phyloP scores from a whole-genome alignment of 2,888 invertebrate genomes.

The Andrena bucephala region DNA sequence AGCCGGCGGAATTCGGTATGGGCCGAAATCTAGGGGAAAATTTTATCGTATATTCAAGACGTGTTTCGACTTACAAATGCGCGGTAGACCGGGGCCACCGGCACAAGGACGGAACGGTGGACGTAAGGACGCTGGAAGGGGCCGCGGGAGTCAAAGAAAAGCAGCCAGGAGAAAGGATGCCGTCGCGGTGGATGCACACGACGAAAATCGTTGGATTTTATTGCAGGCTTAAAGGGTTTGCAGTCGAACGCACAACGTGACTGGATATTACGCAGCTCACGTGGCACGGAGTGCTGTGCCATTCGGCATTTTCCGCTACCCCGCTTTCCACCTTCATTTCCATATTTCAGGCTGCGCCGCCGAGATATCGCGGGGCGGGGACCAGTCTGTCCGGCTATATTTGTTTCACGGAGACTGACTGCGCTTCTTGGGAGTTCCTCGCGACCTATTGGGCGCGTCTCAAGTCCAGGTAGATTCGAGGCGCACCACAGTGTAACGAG shows the following conservation, averaged over 20 bases:
- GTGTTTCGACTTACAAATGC: slow-evolving; percentile 80
- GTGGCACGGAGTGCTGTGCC: slow-evolving; percentile 34
- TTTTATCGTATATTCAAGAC: slow-evolving; percentile 83
- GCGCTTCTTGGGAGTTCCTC: background rate
- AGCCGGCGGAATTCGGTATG: slow-evolving; percentile 46
- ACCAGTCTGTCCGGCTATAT: background rate
- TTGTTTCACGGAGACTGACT: slow-evolving; percentile 9
- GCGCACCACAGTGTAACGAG: background rate
- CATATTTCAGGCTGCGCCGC: slow-evolving; percentile 44
- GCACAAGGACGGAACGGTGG: slow-evolving; percentile 48
- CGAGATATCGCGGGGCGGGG: slow-evolving; percentile 3
- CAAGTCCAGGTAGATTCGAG: background rate
- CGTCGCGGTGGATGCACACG: slow-evolving; percentile 53
- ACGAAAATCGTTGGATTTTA: slow-evolving; percentile 74
- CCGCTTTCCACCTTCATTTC: slow-evolving; percentile 43
- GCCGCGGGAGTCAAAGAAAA: background rate
- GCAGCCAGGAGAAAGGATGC: slow-evolving; percentile 52
- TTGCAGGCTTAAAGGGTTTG: slow-evolving; percentile 72
- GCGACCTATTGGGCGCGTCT: background rate
- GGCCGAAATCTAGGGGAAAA: slow-evolving; percentile 79
- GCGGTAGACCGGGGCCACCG: slow-evolving; percentile 13
- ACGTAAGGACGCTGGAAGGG: slow-evolving; percentile 9
- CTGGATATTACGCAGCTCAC: slow-evolving; percentile 67
- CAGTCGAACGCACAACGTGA: slow-evolving; percentile 70
- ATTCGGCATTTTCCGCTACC: slow-evolving; percentile 47